These are phyloP conservation scores for Eurytoma adleriae DNA, from an alignment of 2,888 invertebrate genomes.

Conservation along the genomic window DNA sequence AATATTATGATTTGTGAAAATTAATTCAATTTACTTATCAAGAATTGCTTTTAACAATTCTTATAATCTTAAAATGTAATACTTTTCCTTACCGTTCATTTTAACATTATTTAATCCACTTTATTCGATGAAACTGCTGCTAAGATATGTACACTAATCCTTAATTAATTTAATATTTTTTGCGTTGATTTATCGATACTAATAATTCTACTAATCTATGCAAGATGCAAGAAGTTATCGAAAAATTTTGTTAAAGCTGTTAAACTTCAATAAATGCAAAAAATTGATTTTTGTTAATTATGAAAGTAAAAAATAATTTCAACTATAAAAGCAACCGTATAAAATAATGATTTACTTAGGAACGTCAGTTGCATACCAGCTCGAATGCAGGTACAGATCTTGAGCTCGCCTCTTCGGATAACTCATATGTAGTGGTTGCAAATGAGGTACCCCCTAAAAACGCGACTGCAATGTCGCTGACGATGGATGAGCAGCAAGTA, in stretches of 20 bases:
- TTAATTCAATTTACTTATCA: not conserved
- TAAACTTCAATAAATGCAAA: not conserved
- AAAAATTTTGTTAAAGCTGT: slow-evolving; percentile 18
- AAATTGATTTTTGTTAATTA: not conserved
- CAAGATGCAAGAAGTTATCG: not conserved
- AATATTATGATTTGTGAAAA: not conserved
- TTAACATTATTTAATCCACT: too few relatives aligned
- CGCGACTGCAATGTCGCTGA: slow-evolving; percentile 58
- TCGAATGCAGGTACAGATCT: slow-evolving; percentile 57
- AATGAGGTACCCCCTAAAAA: slow-evolving; percentile 29
- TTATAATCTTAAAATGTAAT: not conserved
- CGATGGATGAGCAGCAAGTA: slow-evolving; percentile 50
- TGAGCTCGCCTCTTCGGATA: slow-evolving; percentile 61
- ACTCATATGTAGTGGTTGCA: slow-evolving; percentile 57
- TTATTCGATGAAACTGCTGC: too few relatives aligned
- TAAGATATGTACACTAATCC: too few relatives aligned
- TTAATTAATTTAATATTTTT: too few relatives aligned
- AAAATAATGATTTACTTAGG: slow-evolving; percentile 51
- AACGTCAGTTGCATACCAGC: slow-evolving; percentile 51
- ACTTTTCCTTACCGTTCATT: not conserved
- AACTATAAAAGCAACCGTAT: slow-evolving; percentile 16
- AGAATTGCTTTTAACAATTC: not conserved
- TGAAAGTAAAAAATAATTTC: too few relatives aligned
- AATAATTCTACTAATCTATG: too few relatives aligned
- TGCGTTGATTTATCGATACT: too few relatives aligned